phyloP scores from a whole-genome alignment of 2,888 invertebrate genomes.

The Tridacna crocea region DNA sequence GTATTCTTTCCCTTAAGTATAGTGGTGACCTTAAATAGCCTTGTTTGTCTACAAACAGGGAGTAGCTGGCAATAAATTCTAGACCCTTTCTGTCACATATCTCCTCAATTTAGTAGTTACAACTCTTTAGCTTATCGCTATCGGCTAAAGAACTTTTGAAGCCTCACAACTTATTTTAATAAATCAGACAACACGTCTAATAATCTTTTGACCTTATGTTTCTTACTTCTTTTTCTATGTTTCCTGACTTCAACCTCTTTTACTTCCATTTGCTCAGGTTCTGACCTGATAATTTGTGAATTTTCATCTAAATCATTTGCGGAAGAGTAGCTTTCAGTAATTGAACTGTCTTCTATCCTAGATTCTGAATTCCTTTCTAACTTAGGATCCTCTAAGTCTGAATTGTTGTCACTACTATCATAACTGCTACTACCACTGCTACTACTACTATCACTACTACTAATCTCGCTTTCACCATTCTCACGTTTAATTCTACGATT shows the following conservation, averaged over 20 bases:
- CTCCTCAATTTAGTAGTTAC: too few species aligned
- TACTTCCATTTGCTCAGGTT: conserved; percentile 2
- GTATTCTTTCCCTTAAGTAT: too few species aligned
- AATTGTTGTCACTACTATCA: background rate
- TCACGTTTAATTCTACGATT: conserved; percentile 12
- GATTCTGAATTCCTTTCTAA: background rate
- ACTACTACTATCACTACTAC: conserved; percentile 1
- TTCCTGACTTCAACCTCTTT: background rate
- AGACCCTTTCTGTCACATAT: too few species aligned
- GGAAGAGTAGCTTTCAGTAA: background rate
- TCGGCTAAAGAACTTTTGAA: too few species aligned
- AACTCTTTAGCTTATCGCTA: conserved; percentile 8
- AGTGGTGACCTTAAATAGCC: too few species aligned
- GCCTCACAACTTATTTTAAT: background rate
- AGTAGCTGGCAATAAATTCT: too few species aligned
- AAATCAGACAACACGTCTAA: background rate
- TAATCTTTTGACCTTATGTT: background rate
- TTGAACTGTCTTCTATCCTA: background rate
- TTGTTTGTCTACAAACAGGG: too few species aligned
- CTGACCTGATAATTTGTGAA: background rate
- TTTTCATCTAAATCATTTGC: background rate
- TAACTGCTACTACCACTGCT: background rate
- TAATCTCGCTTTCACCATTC: conserved; percentile 1
- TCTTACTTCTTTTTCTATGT: background rate
- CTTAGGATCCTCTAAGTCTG: background rate